A percentile compares a stretch with the other conserved stretches of the same genome.
These are phyloP conservation scores for Trachelus tabidus DNA, from an alignment of 2,888 invertebrate species.

Conservation along the genomic window DNA sequence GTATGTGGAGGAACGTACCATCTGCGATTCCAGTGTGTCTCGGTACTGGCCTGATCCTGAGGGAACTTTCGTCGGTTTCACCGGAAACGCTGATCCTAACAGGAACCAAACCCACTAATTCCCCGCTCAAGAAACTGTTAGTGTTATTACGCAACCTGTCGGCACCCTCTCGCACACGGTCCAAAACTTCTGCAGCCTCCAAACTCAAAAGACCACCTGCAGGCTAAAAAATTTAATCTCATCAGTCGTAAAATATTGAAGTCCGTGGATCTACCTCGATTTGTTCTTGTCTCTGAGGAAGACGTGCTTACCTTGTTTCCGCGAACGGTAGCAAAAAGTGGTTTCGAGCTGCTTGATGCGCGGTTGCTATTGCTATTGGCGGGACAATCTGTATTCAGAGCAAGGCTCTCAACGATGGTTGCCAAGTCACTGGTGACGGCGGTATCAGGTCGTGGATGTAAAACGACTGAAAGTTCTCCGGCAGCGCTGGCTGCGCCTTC, in stretches of 20 bases:
- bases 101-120: constrained; percentile 73
- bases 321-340: constrained; percentile 54
- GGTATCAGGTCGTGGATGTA: constrained; percentile 73
- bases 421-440: constrained; percentile 78
- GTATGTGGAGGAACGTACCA: constrained; percentile 40
- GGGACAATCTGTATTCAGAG: constrained; percentile 68
- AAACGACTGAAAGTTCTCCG: constrained; percentile 70
- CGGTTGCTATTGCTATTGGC: constrained; percentile 74
- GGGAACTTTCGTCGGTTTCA: constrained; percentile 57
- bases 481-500: constrained; percentile 70
- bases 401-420: constrained; percentile 86
- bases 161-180: constrained; percentile 76
- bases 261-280: background rate
- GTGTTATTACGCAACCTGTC: constrained; percentile 83
- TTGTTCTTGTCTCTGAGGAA: background rate
- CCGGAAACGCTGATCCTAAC: constrained; percentile 65
- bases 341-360: constrained; percentile 61
- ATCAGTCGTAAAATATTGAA: background rate
- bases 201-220: constrained; percentile 60
- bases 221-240: constrained; percentile 29
- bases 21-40: constrained; percentile 52
- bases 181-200: constrained; percentile 74
- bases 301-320: constrained; percentile 56
- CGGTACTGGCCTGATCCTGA: constrained; percentile 58
- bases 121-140: constrained; percentile 81